Evolutionary conservation across 1,140 invertebrate species (phyloP), one percentile per base, ranked within the genome.

Genomic region (Phenacoccus solenopsis): DNA sequence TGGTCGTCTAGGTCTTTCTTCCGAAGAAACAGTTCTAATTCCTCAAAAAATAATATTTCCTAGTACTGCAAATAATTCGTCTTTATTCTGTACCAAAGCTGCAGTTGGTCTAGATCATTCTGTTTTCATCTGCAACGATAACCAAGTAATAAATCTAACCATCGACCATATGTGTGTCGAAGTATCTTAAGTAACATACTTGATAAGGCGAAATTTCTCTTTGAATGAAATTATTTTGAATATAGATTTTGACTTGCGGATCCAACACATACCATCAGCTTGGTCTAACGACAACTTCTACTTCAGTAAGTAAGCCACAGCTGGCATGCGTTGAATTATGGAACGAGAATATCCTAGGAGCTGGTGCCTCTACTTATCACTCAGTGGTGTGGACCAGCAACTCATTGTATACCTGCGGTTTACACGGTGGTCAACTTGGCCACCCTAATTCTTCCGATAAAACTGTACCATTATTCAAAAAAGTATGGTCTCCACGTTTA

Each of bases 371-470:
- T 0, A 78, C 81, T 7, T 87, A 84, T 74, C 90, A 91, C 78
- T 85, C 87, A 9, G 84, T 88, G 0, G 81, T 89, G 0, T 89
- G 84, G 81, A 85, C 83, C 38, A 72, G 76, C 1, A 78, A 80
- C 30, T 79, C 79, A 68, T 75, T 88, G 0, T 89, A 79, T 74
- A 83, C 84, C 0, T 90, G 86, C 84, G 90, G 90, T 13, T 79
- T 86, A 0, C 88, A 91, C 79, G 81, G 84, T 69, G 90, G 90
- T 35, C 89, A 91, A 76, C 76, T 91, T 35, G 89, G 89, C 72
- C 83, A 49, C 38, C 38, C 38, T 49, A 49, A 49, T 49, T 49
- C 38, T 2, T 10, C 38, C 38, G 38, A 4, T n/a, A 49, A 16
- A 49, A 49, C 38, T 4, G 3, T 49, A 9, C 16, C 38, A 3